Evolutionary conservation across 2,888 invertebrate species (phyloP).

Genomic region (Liodrosophila aerea): DNA sequence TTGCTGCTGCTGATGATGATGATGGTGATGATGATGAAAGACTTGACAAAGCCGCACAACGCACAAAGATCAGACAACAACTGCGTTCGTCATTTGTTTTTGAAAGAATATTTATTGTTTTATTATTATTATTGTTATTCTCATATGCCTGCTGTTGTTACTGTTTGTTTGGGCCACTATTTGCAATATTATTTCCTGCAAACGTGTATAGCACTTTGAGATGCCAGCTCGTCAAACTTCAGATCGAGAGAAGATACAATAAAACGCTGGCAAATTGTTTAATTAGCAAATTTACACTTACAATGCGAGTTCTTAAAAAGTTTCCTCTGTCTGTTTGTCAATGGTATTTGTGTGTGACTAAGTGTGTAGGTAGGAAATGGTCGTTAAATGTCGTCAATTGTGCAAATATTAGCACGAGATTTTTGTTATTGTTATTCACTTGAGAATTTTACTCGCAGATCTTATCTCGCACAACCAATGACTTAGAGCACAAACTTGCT

Average conservation of each 20-base stretch:
- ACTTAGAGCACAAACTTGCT: slow-evolving; percentile 70
- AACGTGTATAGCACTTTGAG: slow-evolving; percentile 28
- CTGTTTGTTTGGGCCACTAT: slow-evolving; percentile 26
- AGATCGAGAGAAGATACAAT: slow-evolving; percentile 26
- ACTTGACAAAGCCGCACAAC: slow-evolving; percentile 24
- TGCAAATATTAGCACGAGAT: slow-evolving; percentile 45
- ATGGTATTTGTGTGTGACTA: slow-evolving; percentile 5
- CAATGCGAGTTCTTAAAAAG: slow-evolving; percentile 51
- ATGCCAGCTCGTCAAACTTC: slow-evolving; percentile 56
- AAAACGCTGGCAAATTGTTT: slow-evolving; percentile 32
- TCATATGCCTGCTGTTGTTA: slow-evolving; percentile 9
- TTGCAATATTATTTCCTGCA: slow-evolving; percentile 55
- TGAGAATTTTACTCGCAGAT: slow-evolving; percentile 6
- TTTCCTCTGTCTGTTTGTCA: slow-evolving; percentile 32
- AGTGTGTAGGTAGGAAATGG: slow-evolving; percentile 17
- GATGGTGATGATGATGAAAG: slow-evolving; percentile 43
- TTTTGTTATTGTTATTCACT: slow-evolving; percentile 41
- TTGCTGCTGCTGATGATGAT: slow-evolving; percentile 24
- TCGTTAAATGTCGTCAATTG: slow-evolving; percentile 40
- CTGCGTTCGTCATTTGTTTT: slow-evolving; percentile 49
- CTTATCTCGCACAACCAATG: slow-evolving; percentile 64
- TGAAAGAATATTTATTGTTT: slow-evolving; percentile 46
- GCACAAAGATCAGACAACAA: slow-evolving; percentile 27
- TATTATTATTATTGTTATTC: slow-evolving; percentile 36
- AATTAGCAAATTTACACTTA: slow-evolving; percentile 69